phyloP scores from a whole-genome alignment of 2,888 invertebrate species.

The Eilema caniola region DNA sequence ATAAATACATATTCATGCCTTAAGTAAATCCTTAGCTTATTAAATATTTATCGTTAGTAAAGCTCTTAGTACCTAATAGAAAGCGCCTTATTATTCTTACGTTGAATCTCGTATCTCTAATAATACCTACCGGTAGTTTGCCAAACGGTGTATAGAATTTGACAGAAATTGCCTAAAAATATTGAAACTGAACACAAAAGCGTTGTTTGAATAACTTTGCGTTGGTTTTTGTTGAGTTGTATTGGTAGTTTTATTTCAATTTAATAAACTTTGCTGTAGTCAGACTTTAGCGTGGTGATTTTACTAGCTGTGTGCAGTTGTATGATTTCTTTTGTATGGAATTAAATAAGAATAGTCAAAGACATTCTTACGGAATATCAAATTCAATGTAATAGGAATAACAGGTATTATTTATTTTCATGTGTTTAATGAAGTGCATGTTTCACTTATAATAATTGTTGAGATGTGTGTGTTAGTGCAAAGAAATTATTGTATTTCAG shows the following conservation, averaged over 20 bases:
- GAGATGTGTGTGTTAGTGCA: too few species aligned
- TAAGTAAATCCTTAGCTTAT: neutral
- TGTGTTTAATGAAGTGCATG: too few species aligned
- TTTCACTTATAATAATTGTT: too few species aligned
- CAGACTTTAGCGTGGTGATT: neutral
- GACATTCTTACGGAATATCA: neutral
- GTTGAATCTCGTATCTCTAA: neutral
- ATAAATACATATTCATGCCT: neutral
- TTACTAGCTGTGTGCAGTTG: neutral
- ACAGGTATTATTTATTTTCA: too few species aligned
- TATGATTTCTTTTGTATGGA: neutral
- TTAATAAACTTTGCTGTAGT: neutral
- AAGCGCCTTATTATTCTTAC: neutral
- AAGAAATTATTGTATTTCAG: too few species aligned
- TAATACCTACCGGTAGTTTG: neutral
- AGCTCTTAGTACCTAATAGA: neutral
- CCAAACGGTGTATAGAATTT: neutral
- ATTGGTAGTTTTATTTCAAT: neutral
- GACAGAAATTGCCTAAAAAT: neutral
- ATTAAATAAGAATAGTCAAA: neutral
- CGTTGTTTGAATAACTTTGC: neutral
- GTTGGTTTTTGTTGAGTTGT: neutral
- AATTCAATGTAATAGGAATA: neutral
- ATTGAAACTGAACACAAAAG: neutral
- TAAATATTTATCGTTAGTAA: constrained; percentile 1